Percentiles rank a stretch among this genome's conserved stretches.
These are phyloP conservation scores for Poeciliopsis prolifica DNA, from an alignment of 2,113 vertebrate genomes.

Conservation along the genomic window DNA sequence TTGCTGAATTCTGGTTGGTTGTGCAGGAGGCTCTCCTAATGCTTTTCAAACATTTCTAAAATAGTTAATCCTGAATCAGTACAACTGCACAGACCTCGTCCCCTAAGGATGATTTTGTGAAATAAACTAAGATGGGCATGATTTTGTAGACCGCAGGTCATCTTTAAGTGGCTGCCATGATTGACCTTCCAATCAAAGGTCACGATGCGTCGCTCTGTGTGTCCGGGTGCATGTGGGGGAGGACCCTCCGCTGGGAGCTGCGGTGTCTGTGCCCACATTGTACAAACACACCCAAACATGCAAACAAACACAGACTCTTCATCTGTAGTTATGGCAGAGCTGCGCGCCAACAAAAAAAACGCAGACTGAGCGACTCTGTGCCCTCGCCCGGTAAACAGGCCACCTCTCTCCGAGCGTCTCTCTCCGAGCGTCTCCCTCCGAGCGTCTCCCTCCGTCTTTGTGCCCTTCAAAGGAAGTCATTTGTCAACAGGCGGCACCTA, in stretches of 20 bases:
- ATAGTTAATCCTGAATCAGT: too few species aligned
- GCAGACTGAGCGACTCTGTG: slow-evolving; percentile 52
- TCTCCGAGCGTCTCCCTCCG: slow-evolving; percentile 29
- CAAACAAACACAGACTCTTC: slow-evolving; percentile 45
- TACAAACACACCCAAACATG: slow-evolving; percentile 44
- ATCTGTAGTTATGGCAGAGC: slow-evolving; percentile 48
- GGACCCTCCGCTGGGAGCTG: slow-evolving; percentile 27
- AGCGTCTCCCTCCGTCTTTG: slow-evolving; percentile 54
- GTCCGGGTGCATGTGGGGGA: slow-evolving; percentile 7
- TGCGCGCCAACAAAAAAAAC: slow-evolving; percentile 49
- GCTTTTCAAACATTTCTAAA: too few species aligned
- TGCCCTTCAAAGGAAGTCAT: slow-evolving; percentile 82
- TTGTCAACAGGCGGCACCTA: slow-evolving; percentile 81
- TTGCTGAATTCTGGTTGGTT: too few species aligned
- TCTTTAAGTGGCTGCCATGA: slow-evolving; percentile 8
- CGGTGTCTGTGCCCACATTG: slow-evolving; percentile 36
- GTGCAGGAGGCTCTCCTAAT: too few species aligned
- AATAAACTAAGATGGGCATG: too few species aligned
- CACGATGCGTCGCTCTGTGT: slow-evolving; percentile 20
- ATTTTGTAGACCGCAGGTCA: too few species aligned
- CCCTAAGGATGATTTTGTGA: too few species aligned
- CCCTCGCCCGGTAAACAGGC: slow-evolving; percentile 55
- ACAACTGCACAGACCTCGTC: too few species aligned
- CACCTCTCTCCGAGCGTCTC: slow-evolving; percentile 40
- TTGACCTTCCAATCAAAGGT: slow-evolving; percentile 24